Conservation (phyloP, 2,797 vertebrate species). For the Peromyscus aztecus region DNA sequence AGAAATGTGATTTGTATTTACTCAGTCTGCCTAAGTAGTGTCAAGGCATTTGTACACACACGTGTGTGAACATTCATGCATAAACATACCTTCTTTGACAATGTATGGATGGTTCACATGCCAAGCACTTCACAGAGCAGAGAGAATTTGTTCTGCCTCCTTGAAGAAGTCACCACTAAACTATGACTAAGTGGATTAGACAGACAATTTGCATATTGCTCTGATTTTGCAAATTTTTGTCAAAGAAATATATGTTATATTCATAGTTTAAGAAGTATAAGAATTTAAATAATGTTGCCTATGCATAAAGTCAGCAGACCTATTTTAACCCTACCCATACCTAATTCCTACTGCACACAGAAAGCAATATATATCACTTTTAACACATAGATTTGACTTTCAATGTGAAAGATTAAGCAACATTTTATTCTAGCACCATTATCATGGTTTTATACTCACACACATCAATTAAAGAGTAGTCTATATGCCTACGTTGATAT, state of each 20-base stretch:
- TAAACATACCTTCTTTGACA: not conserved
- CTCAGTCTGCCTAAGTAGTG: not conserved
- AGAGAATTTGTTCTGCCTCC: slow-evolving; percentile 5
- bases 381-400: not conserved
- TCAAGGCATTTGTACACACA: too few species aligned
- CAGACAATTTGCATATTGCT: not conserved
- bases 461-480: not conserved
- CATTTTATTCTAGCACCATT: not conserved
- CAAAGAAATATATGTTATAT: not conserved
- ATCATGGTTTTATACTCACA: not conserved
- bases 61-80: not conserved
- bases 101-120: not conserved
- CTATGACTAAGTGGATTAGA: slow-evolving; percentile 4
- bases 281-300: not conserved
- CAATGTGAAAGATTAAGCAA: not conserved
- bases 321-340: not conserved
- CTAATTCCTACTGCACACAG: not conserved
- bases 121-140: not conserved
- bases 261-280: not conserved
- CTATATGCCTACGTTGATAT: not conserved
- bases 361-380: not conserved
- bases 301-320: not conserved
- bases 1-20: not conserved
- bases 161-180: not conserved
- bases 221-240: slow-evolving; percentile 1